Conservation (phyloP, 2,888 invertebrate species). For the Drosophila subsilvestris region DNA sequence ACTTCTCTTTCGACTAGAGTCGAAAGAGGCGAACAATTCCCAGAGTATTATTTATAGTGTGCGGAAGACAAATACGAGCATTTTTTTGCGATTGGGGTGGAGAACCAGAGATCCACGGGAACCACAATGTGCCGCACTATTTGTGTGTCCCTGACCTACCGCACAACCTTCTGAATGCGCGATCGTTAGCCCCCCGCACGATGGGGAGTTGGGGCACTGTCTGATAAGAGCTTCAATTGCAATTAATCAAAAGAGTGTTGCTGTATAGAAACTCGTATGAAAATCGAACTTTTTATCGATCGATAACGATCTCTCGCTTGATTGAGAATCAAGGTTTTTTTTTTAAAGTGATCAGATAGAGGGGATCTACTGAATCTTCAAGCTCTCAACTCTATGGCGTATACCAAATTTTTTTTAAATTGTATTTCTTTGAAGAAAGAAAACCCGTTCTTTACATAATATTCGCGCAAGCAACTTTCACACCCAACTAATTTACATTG, state of each 20-base stretch:
- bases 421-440: conserved; percentile 5
- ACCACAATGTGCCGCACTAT: not conserved
- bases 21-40: not conserved
- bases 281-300: not conserved
- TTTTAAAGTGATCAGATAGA: not conserved
- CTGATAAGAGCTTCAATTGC: conserved; percentile 41
- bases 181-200: not conserved
- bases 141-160: conserved; percentile 28
- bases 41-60: conserved; percentile 13
- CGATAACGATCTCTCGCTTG: conserved; percentile 5
- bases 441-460: conserved; percentile 37
- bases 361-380: not conserved
- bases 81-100: not conserved
- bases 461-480: conserved; percentile 32
- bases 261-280: not conserved
- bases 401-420: not conserved
- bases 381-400: too few species aligned
- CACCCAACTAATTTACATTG: conserved; percentile 35
- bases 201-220: not conserved
- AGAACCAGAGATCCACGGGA: conserved; percentile 15
- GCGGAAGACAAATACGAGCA: not conserved
- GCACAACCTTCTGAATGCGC: conserved; percentile 3
- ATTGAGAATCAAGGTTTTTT: too few species aligned
- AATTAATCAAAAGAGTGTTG: conserved; percentile 11
- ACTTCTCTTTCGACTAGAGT: not conserved